A percentile compares a stretch with the other conserved stretches of the same genome.
These are phyloP conservation scores for Orchestia grillus DNA, from an alignment of 1,140 invertebrate species.

Conservation along the genomic window DNA sequence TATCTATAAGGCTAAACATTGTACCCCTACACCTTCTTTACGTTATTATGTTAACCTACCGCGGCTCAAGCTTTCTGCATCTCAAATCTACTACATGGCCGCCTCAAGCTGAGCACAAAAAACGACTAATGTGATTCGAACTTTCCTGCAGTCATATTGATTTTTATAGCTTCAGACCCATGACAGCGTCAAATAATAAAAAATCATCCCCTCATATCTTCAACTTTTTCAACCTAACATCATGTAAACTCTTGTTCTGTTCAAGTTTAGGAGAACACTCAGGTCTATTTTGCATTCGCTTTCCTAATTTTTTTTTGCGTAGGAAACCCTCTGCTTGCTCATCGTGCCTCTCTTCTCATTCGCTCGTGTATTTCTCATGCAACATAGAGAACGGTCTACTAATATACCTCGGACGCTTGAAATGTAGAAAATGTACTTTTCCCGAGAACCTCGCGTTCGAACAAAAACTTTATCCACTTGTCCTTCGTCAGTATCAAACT, in stretches of 20 bases:
- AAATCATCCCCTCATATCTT: background rate
- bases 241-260: background rate
- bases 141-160: background rate
- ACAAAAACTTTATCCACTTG: too few species aligned
- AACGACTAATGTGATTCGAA: background rate
- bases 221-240: background rate
- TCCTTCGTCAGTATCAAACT: background rate
- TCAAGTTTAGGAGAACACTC: too few species aligned
- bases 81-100: background rate
- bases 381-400: too few species aligned
- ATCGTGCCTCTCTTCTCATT: background rate
- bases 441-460: too few species aligned
- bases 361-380: background rate
- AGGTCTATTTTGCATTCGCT: background rate
- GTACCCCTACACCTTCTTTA: background rate
- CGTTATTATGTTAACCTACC: background rate
- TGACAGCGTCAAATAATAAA: background rate
- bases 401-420: too few species aligned
- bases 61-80: background rate
- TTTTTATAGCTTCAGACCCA: background rate
- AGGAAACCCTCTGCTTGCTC: background rate
- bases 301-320: background rate
- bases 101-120: background rate
- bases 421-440: too few species aligned
- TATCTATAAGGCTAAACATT: background rate